A percentile compares a stretch with the other conserved stretches of the same genome.
Conservation (phyloP, 2,888 invertebrate species). For the Zaprionus bogoriensis region DNA sequence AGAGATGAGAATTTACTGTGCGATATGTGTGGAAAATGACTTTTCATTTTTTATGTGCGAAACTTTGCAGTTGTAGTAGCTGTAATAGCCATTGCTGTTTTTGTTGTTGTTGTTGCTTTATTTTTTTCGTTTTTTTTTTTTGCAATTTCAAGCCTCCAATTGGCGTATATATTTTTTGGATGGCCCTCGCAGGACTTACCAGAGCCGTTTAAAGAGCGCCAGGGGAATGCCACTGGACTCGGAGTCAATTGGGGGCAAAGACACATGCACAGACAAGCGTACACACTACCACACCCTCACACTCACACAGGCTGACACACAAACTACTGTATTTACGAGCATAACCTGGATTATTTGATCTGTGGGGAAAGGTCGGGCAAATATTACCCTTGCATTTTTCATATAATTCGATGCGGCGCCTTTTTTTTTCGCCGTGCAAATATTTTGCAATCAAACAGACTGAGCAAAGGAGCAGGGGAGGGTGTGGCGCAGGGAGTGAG, state of each 20-base stretch:
- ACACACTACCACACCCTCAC: neutral
- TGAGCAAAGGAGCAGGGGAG: neutral
- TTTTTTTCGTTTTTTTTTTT: slow-evolving; percentile 7
- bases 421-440: slow-evolving; percentile 47
- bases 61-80: slow-evolving; percentile 28
- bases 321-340: slow-evolving; percentile 20
- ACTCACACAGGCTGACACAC: neutral
- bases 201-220: slow-evolving; percentile 68
- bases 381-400: slow-evolving; percentile 71
- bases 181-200: slow-evolving; percentile 43
- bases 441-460: slow-evolving; percentile 67
- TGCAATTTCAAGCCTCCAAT: slow-evolving; percentile 41
- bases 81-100: no score
- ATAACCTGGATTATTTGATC: slow-evolving; percentile 28
- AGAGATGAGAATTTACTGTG: slow-evolving; percentile 27
- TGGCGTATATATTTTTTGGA: slow-evolving; percentile 40
- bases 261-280: slow-evolving; percentile 2
- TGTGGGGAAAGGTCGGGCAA: slow-evolving; percentile 47
- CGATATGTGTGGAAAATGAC: slow-evolving; percentile 37
- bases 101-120: neutral
- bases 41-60: slow-evolving; percentile 53
- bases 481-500: neutral
- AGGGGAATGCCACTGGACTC: slow-evolving; percentile 56
- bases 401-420: slow-evolving; percentile 51
- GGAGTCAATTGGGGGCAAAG: slow-evolving; percentile 34